A percentile compares a stretch with the other conserved stretches of the same genome.
Evolutionary conservation across 1,140 invertebrate genomes (phyloP).

Genomic region (Papilio helenus): DNA sequence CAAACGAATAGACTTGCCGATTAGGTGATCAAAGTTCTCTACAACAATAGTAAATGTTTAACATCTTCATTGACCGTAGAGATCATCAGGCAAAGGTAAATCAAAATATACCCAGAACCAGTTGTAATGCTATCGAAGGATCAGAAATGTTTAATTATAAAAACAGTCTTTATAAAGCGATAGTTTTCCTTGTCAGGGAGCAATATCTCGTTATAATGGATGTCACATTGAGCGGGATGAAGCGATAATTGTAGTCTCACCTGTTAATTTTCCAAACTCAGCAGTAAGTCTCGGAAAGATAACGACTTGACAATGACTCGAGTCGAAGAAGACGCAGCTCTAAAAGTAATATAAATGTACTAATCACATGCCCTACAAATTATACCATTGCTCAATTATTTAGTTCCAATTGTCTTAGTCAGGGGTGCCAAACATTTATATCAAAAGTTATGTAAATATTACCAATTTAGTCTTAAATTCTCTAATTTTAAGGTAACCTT

Average conservation of each 20-base stretch:
- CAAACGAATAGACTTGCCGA: neutral
- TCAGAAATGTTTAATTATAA: neutral
- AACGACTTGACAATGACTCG: neutral
- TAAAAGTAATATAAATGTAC: conserved; percentile 18
- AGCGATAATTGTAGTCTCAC: neutral
- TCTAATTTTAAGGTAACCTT: no score
- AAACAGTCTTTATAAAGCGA: neutral
- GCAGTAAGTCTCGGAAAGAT: no score
- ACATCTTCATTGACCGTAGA: neutral
- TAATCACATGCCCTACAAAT: conserved; percentile 14
- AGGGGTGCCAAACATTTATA: neutral
- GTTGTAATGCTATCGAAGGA: neutral
- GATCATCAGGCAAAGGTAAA: neutral
- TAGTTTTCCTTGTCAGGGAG: neutral
- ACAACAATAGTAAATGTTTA: neutral
- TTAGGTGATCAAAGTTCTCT: neutral
- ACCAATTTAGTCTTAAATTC: neutral
- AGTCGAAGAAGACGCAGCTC: neutral
- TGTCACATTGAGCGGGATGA: neutral
- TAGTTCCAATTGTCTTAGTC: neutral
- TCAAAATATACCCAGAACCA: neutral
- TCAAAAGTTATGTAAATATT: neutral
- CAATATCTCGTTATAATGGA: neutral
- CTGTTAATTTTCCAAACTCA: neutral
- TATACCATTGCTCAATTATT: conserved; percentile 21